These are phyloP conservation scores for Orthosia cruda DNA, from an alignment of 2,888 invertebrate species.

Conservation along the genomic window DNA sequence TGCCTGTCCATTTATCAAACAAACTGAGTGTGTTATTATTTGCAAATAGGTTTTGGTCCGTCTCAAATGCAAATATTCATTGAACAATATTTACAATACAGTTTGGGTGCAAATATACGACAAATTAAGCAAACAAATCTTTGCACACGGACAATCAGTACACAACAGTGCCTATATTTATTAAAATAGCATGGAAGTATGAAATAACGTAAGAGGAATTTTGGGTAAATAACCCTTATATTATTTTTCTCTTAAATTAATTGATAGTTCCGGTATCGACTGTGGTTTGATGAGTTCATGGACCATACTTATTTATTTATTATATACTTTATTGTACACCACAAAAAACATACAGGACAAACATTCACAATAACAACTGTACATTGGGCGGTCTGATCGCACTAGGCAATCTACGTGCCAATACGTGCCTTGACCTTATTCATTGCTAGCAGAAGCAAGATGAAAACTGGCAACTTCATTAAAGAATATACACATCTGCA, in stretches of 20 bases:
- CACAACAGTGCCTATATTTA: background rate
- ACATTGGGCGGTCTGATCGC: too few species aligned
- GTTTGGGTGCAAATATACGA: slow-evolving; percentile 13
- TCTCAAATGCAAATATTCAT: slow-evolving; percentile 26
- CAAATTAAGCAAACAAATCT: slow-evolving; percentile 29
- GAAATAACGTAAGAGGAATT: too few species aligned
- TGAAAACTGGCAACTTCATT: background rate
- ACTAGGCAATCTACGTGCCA: too few species aligned
- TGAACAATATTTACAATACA: slow-evolving; percentile 24
- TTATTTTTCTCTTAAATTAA: too few species aligned
- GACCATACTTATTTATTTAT: background rate
- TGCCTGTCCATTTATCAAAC: background rate
- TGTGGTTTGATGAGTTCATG: background rate
- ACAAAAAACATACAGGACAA: too few species aligned
- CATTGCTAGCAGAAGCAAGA: background rate
- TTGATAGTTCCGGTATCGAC: too few species aligned
- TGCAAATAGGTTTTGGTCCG: slow-evolving; percentile 2
- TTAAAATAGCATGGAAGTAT: background rate
- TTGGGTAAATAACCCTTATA: too few species aligned
- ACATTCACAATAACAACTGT: too few species aligned
- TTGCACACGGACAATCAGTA: background rate
- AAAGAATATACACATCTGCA: background rate
- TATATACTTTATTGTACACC: too few species aligned
- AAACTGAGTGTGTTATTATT: slow-evolving; percentile 20
- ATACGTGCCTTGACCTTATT: background rate